Conservation (phyloP, 2,888 invertebrate genomes). For the Scrobipalpa costella region DNA sequence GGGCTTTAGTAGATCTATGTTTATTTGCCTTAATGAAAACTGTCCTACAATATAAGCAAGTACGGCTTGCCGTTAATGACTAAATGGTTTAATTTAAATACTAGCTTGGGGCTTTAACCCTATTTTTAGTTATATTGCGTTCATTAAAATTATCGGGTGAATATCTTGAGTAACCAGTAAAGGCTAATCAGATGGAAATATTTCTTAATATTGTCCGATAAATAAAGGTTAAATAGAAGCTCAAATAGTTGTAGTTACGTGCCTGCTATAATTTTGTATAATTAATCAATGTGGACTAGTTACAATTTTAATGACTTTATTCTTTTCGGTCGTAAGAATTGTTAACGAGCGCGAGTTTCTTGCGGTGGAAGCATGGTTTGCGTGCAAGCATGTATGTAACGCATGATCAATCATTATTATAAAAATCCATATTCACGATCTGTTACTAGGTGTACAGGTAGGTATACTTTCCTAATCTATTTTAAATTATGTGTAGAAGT, state of each 20-base stretch:
- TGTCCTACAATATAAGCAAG: neutral
- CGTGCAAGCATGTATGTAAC: slow-evolving; percentile 4
- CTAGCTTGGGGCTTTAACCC: neutral
- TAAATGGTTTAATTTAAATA: slow-evolving; percentile 5
- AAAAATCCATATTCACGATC: slow-evolving; percentile 14
- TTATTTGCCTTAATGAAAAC: neutral
- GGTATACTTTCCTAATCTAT: neutral
- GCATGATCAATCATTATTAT: slow-evolving; percentile 1
- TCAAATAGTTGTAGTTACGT: neutral
- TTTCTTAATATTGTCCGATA: neutral
- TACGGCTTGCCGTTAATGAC: neutral
- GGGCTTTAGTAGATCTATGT: neutral
- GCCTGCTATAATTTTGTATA: slow-evolving; percentile 1
- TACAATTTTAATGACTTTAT: slow-evolving; percentile 11
- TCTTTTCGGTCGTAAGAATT: neutral
- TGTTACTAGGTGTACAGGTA: neutral
- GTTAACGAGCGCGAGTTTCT: neutral
- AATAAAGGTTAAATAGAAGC: slow-evolving; percentile 8
- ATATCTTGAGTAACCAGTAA: slow-evolving; percentile 3
- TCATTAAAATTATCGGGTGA: slow-evolving; percentile 1
- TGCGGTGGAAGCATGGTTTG: neutral
- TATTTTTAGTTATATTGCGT: slow-evolving; percentile 8
- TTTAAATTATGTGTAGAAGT: neutral
- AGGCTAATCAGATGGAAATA: neutral
- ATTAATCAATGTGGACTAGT: slow-evolving; percentile 5